Evolutionary conservation across 37 sponge, comb jelly and placozoan genomes (phyloP), one percentile per base, ranked within the genome.

Genomic region (Cladorhizidae sp.): DNA sequence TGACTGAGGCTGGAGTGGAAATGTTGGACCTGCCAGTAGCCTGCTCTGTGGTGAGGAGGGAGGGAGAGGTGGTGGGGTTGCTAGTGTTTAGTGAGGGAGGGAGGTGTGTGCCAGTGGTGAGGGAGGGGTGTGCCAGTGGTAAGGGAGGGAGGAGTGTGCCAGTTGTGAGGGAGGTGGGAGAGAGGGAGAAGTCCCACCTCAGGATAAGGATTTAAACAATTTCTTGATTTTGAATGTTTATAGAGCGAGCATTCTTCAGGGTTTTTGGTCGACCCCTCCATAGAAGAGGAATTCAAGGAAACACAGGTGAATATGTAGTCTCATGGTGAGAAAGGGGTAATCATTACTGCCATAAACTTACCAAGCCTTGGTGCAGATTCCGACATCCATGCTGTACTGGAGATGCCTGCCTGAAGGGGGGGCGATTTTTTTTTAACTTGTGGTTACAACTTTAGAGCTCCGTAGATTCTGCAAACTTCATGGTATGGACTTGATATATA

Each of bases 11-110:
- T 79, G 89, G 89, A 32, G 41, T 89, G 52, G 83, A 83, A 65
- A 83, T 89, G 75, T 20, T 52, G 29, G 84, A 89, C 67, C n/a
- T 83, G 5, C 89, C 89, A 35, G 73, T 74, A 3, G 89, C 89
- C 28, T 83, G 79, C 61, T 73, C 84, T 37, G 84, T 89, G 89
- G 89, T 82, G n/a, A 45, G 49, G 49, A 45, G 5, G 49, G 49
- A 45, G 5, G 5, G 49, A 9, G 49, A 45, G 5, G 49, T 45
- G 49, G 49, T 45, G 49, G 49, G 49, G 81, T 57, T 29, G 3
- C 29, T 23, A 12, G 28, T 62, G 5, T 25, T 59, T 28, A 20
- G 32, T 21, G 23, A 76, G 55, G 15, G 26, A 1, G 55, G 14
- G 32, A 33, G 12, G 23, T 8, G 36, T 69, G 64, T 45, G 49